These are phyloP conservation scores for Metridium senile DNA, from an alignment of 92 coral and sea anemone species.

Conservation along the genomic window DNA sequence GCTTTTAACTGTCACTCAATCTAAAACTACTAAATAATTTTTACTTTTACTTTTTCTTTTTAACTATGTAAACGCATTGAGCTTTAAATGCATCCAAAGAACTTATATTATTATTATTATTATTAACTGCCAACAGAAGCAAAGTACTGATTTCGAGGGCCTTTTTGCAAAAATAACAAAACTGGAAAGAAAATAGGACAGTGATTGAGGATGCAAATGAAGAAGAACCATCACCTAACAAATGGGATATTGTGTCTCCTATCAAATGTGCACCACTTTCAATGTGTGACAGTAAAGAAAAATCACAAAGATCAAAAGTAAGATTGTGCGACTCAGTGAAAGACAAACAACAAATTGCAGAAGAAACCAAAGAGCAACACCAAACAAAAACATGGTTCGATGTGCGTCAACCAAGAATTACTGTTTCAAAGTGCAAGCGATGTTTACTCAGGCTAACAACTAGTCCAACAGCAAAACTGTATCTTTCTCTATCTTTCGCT, in stretches of 20 bases:
- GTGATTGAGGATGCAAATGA: neutral
- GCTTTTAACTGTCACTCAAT: no score
- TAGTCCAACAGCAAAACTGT: slow-evolving; percentile 58
- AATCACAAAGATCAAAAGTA: slow-evolving; percentile 43
- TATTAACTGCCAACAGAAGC: slow-evolving; percentile 10
- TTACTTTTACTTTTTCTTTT: no score
- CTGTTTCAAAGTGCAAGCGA: slow-evolving; percentile 60
- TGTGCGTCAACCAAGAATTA: slow-evolving; percentile 51
- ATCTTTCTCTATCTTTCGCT: slow-evolving; percentile 29
- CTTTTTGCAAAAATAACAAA: slow-evolving; percentile 52
- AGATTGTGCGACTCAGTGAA: slow-evolving; percentile 26
- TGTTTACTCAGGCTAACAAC: slow-evolving; percentile 47
- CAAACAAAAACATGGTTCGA: slow-evolving; percentile 44
- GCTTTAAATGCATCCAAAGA: no score
- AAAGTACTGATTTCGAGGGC: slow-evolving; percentile 7
- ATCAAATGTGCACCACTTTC: slow-evolving; percentile 53
- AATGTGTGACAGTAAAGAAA: slow-evolving; percentile 52
- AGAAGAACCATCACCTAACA: slow-evolving; percentile 28
- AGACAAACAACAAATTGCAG: slow-evolving; percentile 31
- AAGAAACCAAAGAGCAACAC: slow-evolving; percentile 45
- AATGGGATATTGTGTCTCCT: slow-evolving; percentile 64
- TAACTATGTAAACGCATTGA: no score
- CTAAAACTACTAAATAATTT: no score
- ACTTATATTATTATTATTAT: no score
- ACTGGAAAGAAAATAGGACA: slow-evolving; percentile 31